Evolutionary conservation across 2,888 invertebrate genomes (phyloP), one percentile per base, ranked within the genome.

Genomic region (Oscheius sp.): DNA sequence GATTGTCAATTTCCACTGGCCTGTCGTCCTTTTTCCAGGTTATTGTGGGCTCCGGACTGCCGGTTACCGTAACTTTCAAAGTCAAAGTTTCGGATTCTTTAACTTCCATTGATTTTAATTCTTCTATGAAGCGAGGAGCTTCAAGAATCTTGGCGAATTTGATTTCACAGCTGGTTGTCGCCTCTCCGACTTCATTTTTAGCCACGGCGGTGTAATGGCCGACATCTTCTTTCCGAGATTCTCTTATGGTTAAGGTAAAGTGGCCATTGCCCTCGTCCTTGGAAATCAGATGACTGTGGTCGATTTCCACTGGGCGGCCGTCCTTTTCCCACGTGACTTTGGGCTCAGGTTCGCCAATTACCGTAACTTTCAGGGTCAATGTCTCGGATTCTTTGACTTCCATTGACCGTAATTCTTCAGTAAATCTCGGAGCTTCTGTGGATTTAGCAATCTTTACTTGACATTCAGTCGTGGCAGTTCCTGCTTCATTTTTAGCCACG

Each of bases 261-360:
- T 73, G 72, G 61, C 94, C 95, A 87, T 95, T 94, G 0, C 76
- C 75, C 13, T 79, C 76, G 18, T 77, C 69, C 68, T 78, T 78
- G 0, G 72, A 73, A 12, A 84, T 72, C 7, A 86, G 27, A 68
- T 84, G 82, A 6, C 55, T 73, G 94, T 95, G 78, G 59, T 87
- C 87, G 18, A 84, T 73, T 2, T 78, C 45, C 45, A 88, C 70
- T 2, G 84, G 80, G 12, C 76, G 58, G n/a, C 77, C 81, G 89
- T 98, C 96, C 90, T 95, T 95, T 89, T 93, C 95, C 95, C 96
- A 96, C 89, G 94, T 94, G 79, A 97, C 93, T 79, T 94, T 93
- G 93, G 75, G 93, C 85, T 93, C 93, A 55, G 94, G 98, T 53
- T 94, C 93, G 1, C 96, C 97, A 2, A 92, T 92, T 59, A 97